Base-by-base conservation (phyloP, 2,888 invertebrate genomes). In the Chrysolina haemoptera region DNA sequence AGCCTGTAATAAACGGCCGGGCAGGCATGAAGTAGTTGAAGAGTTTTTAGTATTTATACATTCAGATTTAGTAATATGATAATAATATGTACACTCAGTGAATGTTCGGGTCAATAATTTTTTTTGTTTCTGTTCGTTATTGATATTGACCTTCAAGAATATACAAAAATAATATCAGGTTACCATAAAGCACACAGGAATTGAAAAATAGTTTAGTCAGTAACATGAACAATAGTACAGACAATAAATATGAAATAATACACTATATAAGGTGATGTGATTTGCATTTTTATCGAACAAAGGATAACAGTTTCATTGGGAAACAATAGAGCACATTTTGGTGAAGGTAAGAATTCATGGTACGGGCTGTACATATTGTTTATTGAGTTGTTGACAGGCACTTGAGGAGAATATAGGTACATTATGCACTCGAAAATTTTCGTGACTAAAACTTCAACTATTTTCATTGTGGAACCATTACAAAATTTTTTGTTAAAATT, bases 241-340 rank as follows among this genome's bases (percentile, higher is more conserved):
- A 40, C 50, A 27, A 20, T 50, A 35, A 50, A 66, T 35, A 66
- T 66, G 11, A 18, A 66, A 66, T 48, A 1, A 65, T 48, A 22
- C 20, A 20, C 48, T 27, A 16, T 66, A 66, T 27, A 66, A 48
- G 18, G 50, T 66, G 50, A 66, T 50, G 35, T 66, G 65, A 66
- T 66, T 66, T 66, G 65, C 65, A 66, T 66, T 66, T 66, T 66
- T 66, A 66, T 66, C 35, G 48, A 66, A 65, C 65, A 43, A 63
- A 63, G 48, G 65, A n/a, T 46, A 48, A 46, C 48, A 65, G 18
- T 46, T 65, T 65, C 27, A 27, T 22, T 10, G 11, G 35, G 46
- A 66, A 50, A 66, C 65, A 66, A 66, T 66, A 50, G 65, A 48
- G 35, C 50, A 66, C 18, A 66, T n/a, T 18, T 50, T n/a, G 65